Base-by-base conservation (phyloP, 2,888 invertebrate genomes). In the Sabatieria punctata region DNA sequence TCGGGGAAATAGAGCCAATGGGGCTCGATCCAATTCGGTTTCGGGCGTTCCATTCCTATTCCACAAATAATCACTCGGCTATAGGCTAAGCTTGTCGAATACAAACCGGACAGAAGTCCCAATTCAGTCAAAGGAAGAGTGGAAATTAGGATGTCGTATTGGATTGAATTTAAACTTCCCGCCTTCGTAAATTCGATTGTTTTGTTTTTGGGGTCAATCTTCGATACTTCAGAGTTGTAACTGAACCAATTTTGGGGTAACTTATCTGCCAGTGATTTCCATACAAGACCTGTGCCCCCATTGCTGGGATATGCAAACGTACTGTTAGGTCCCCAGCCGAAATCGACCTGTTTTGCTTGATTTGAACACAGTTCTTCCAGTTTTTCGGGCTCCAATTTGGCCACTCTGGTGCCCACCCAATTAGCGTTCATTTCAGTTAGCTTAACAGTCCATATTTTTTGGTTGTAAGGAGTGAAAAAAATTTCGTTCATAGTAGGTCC, bases 1-100 rank as follows among this genome's bases (percentile, higher is more conserved):
- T 61, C 61, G 36, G 61, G 61, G 52, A 61, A 61, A 48, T 61
- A 61, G 39, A 61, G 53, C 61, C 61, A 61, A 22, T 61, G 61
- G 53, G 54, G 53, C 51, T 60, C 52, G 27, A 58, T 41, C 52
- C 56, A 58, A 25, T 57, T 54, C 22, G 60, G 58, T 57, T 59
- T 59, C 42, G 61, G 61, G 43, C 58, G 53, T 37, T 52, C 49
- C 24, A 61, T 51, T 11, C 61, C 61, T 23, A 61, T 57, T 41
- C 61, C 61, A 22, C 61, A 57, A 35, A 61, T 54, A 51, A 60
- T 59, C 6, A 60, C 59, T 52, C 58, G 57, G 46, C 61, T 61
- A 47, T 59, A 55, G 33, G 50, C 48, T 37, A 61, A 43, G 48
- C n/a, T n/a, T n/a, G n/a, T n/a, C n/a, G n/a, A n/a, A n/a, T n/a